Conservation (phyloP, 2,113 vertebrate genomes). For the Prunella himalayana region DNA sequence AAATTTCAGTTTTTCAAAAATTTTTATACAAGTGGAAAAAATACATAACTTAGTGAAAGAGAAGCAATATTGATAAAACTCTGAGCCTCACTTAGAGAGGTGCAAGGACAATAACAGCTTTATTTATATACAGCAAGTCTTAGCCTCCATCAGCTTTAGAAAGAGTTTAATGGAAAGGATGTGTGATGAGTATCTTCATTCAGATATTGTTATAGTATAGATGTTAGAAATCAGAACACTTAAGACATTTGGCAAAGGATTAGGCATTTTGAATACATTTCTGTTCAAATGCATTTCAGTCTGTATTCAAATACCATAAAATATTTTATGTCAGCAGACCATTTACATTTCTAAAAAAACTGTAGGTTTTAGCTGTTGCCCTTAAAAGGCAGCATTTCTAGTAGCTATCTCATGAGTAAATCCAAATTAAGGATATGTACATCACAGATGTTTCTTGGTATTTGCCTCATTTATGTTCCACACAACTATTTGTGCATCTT, state of each 20-base stretch:
- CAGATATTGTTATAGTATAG: neutral
- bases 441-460: neutral
- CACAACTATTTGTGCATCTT: neutral
- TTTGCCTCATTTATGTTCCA: neutral
- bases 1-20: neutral
- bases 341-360: neutral
- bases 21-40: neutral
- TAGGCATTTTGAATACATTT: slow-evolving; percentile 3
- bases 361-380: neutral
- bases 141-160: neutral
- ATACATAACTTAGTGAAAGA: neutral
- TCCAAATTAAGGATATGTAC: neutral
- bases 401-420: neutral
- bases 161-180: neutral
- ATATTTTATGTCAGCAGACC: neutral
- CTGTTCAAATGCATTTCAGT: neutral
- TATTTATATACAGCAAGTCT: neutral
- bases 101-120: neutral
- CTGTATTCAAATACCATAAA: neutral
- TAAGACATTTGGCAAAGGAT: neutral
- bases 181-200: neutral
- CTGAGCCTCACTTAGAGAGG: neutral
- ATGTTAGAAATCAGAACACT: neutral
- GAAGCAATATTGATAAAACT: neutral
- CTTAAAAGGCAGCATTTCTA: neutral